These are phyloP conservation scores for Pygmarrhopalites habei DNA, from an alignment of 1,140 invertebrate species.

Conservation along the genomic window DNA sequence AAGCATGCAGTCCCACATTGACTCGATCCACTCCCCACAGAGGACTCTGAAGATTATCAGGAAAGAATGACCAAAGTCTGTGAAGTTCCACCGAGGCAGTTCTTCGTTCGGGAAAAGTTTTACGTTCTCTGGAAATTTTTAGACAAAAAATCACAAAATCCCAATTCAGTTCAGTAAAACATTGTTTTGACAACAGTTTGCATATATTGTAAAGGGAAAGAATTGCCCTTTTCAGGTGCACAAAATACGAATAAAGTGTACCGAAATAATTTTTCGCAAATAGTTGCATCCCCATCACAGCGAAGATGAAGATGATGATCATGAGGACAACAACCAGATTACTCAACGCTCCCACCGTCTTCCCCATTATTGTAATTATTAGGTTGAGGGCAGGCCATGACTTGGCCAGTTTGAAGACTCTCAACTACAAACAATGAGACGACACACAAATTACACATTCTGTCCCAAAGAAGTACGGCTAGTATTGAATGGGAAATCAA, in stretches of 20 bases:
- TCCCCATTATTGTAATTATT: constrained; percentile 97
- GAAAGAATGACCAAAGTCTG: constrained; percentile 89
- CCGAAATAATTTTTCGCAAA: constrained; percentile 88
- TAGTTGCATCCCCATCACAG: constrained; percentile 96
- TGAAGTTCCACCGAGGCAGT: constrained; percentile 75
- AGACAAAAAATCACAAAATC: no score
- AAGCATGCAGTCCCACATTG: constrained; percentile 96
- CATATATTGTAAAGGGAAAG: constrained; percentile 34
- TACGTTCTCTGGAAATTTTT: constrained; percentile 62
- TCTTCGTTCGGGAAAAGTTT: constrained; percentile 58
- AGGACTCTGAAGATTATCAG: constrained; percentile 95
- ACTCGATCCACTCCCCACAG: constrained; percentile 98
- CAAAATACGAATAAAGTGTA: no score
- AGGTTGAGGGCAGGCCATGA: constrained; percentile 98
- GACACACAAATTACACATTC: background rate
- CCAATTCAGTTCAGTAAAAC: no score
- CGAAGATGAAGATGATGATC: constrained; percentile 95
- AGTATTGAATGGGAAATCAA: background rate
- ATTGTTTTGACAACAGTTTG: constrained; percentile 40
- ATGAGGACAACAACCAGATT: constrained; percentile 95
- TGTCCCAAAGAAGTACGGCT: background rate
- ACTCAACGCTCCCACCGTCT: constrained; percentile 94
- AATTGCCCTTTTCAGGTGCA: no score
- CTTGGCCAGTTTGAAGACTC: constrained; percentile 98
- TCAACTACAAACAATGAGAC: constrained; percentile 65